Evolutionary conservation across 2,888 invertebrate species (phyloP).

Genomic region (Ctenicera cuprea): DNA sequence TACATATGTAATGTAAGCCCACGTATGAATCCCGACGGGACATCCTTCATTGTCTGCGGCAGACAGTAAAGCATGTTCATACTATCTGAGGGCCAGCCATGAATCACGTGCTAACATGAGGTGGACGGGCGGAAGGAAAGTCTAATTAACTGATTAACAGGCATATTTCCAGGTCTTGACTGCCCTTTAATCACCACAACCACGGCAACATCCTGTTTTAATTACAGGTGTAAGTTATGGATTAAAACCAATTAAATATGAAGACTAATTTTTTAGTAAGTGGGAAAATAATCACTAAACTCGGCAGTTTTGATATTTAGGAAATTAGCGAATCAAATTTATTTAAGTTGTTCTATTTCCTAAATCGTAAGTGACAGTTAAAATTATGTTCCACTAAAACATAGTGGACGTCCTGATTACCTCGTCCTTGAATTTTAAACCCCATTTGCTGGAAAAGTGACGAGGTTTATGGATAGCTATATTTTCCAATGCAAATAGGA

Average conservation of each 20-base stretch:
- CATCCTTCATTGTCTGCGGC: constrained; percentile 52
- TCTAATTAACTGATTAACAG: constrained; percentile 52
- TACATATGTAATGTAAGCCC: constrained; percentile 51
- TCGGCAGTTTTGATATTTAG: no score
- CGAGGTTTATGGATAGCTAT: constrained; percentile 1
- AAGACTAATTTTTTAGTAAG: no score
- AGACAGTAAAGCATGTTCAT: constrained; percentile 49
- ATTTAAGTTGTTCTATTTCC: no score
- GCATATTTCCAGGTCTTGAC: constrained; percentile 20
- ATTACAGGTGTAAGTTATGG: no score
- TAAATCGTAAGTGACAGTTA: no score
- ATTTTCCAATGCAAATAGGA: constrained; percentile 18
- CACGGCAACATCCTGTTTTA: neutral
- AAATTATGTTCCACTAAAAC: no score
- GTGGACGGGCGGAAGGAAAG: constrained; percentile 51
- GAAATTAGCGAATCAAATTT: no score
- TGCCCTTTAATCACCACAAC: constrained; percentile 15
- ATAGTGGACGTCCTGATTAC: no score
- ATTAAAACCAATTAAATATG: no score
- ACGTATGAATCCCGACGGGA: constrained; percentile 48
- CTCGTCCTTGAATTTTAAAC: neutral
- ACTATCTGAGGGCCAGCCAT: constrained; percentile 46
- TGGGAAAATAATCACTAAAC: no score
- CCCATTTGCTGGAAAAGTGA: neutral
- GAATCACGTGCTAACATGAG: constrained; percentile 49